Evolutionary conservation across 2,888 invertebrate species (phyloP).

Genomic region (Venustoraphidia nigricollis): DNA sequence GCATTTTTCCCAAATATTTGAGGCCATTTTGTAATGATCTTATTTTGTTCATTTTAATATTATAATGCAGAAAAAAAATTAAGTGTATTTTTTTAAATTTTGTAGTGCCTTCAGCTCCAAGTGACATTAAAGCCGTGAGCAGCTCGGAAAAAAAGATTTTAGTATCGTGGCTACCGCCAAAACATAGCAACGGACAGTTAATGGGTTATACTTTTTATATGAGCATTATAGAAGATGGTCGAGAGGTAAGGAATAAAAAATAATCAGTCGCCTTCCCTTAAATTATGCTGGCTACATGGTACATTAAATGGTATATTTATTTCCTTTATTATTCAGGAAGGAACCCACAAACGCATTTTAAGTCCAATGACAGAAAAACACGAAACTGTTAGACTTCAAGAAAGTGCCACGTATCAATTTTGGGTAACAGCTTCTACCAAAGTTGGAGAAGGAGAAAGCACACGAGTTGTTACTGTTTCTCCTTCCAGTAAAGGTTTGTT

Average conservation of each 20-base stretch:
- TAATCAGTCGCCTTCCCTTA: too few relatives aligned
- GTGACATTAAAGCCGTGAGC: constrained; percentile 79
- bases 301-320: background rate
- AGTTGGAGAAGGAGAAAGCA: constrained; percentile 71
- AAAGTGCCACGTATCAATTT: constrained; percentile 59
- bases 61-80: too few relatives aligned
- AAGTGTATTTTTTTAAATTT: constrained; percentile 12
- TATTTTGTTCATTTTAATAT: too few relatives aligned
- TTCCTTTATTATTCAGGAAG: constrained; percentile 32
- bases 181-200: constrained; percentile 67
- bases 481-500: constrained; percentile 48
- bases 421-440: constrained; percentile 65
- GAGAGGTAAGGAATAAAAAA: constrained; percentile 32
- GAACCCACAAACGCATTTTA: constrained; percentile 58
- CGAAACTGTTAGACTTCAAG: constrained; percentile 53
- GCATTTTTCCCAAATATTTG: too few relatives aligned
- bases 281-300: background rate
- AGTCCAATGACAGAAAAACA: constrained; percentile 54
- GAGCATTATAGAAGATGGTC: constrained; percentile 62
- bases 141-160: constrained; percentile 73
- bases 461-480: constrained; percentile 58
- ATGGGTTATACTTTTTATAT: constrained; percentile 73
- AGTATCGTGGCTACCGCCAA: constrained; percentile 80
- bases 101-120: constrained; percentile 76
- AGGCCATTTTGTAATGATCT: too few relatives aligned